Conservation (phyloP, 2,797 vertebrate species). For the Lepus oiostolus region DNA sequence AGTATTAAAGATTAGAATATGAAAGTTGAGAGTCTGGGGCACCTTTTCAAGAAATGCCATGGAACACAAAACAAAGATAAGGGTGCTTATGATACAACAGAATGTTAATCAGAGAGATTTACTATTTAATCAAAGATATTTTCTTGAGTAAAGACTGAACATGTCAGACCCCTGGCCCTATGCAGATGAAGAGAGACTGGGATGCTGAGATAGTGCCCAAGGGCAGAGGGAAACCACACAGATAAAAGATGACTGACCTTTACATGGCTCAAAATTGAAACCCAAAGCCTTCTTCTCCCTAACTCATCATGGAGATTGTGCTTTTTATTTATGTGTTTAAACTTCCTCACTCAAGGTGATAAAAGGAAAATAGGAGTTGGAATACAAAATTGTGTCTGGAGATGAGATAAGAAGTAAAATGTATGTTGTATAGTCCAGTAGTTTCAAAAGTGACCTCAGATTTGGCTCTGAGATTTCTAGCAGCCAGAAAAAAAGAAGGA, state of each 20-base stretch:
- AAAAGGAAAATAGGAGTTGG: slow-evolving; percentile 31
- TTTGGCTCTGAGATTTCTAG: slow-evolving; percentile 54
- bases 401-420: background rate
- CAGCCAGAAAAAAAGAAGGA: slow-evolving; percentile 10
- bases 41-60: slow-evolving; percentile 45
- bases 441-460: background rate
- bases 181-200: background rate
- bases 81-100: background rate
- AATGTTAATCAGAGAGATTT: background rate
- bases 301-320: background rate
- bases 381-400: background rate
- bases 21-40: background rate
- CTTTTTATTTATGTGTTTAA: slow-evolving; percentile 41
- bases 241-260: background rate
- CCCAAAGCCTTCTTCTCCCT: background rate
- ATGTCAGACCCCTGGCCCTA: background rate
- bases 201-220: background rate
- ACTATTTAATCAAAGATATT: background rate
- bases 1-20: slow-evolving; percentile 55
- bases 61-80: slow-evolving; percentile 11
- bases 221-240: background rate
- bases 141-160: slow-evolving; percentile 19
- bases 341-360: slow-evolving; percentile 23
- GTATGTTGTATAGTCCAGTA: background rate
- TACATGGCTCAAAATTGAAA: background rate